Evolutionary conservation across 1,140 invertebrate genomes (phyloP), one percentile per base, ranked within the genome.

Genomic region (Caerostris darwini): DNA sequence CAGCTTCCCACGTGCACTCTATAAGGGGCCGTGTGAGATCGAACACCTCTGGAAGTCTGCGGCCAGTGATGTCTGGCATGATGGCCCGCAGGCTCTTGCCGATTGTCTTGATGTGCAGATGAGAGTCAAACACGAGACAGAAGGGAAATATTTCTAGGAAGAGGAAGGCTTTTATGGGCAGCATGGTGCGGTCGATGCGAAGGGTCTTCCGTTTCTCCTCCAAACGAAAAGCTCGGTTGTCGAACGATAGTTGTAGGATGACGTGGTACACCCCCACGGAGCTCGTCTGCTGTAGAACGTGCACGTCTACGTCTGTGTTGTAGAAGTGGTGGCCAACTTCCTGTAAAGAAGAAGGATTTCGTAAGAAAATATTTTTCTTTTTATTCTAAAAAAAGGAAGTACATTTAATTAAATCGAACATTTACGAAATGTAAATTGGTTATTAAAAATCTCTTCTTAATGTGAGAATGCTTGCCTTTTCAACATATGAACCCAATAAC

Each of bases 81-180:
- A 99, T 98, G 3, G 98, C 98, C 97, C 98, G 97, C n/a, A 99
- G 96, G 0, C 98, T 99, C 96, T 98, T 98, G 7, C 99, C 99
- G 91, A 98, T 98, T 95, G 98, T 98, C 90, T 97, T 97, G 17
- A 99, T 98, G 8, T 98, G 96, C 98, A 99, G 98, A 95, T 98
- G 97, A 2, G 98, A 98, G 97, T 98, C 98, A 96, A 99, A 99
- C 53, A 99, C 98, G 95, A 99, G 98, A 96, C 98, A 99, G 96
- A 99, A 99, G 6, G 99, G 99, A 96, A 99, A 99, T 95, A 99
- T 98, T 96, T 99, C 98, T 95, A 99, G 99, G 10, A 99, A 97
- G 6, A 99, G 95, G 34, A 96, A 96, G 0, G 98, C 98, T 95
- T 97, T 98, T 67, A 99, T 98, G 5, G 98, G 97, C 95, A 99